phyloP scores from a whole-genome alignment of 2,888 invertebrate species.

The Ornithoptera priamus region DNA sequence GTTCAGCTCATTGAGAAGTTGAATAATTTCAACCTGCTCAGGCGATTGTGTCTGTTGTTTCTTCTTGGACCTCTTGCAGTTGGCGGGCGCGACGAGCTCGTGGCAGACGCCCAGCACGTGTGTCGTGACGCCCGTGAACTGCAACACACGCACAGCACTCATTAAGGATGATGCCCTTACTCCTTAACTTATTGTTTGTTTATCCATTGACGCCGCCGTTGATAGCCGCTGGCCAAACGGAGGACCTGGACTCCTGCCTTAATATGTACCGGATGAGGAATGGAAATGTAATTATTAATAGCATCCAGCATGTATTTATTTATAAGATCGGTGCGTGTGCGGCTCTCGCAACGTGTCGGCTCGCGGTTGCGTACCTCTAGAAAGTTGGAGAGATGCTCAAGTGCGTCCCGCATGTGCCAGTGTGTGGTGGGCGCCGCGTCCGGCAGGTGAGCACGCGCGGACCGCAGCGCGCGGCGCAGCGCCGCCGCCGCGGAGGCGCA shows the following conservation, averaged over 20 bases:
- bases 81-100: conserved; percentile 72
- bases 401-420: conserved; percentile 71
- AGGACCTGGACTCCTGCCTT: no score
- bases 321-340: no score
- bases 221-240: neutral
- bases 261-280: no score
- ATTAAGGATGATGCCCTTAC: neutral
- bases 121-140: conserved; percentile 80
- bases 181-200: neutral
- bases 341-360: no score
- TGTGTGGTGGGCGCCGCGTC: conserved; percentile 42
- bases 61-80: conserved; percentile 80
- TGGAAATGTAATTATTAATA: no score
- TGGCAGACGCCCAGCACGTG: conserved; percentile 79
- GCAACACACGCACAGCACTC: conserved; percentile 39
- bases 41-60: conserved; percentile 70
- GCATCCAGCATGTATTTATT: no score
- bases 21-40: conserved; percentile 61
- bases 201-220: neutral
- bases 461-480: conserved; percentile 29
- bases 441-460: conserved; percentile 28
- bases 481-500: conserved; percentile 19
- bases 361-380: conserved; percentile 74
- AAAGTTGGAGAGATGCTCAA: conserved; percentile 80
- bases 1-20: conserved; percentile 58